phyloP scores from a whole-genome alignment of 2,113 vertebrate species.

The Typhlomys cinereus region DNA sequence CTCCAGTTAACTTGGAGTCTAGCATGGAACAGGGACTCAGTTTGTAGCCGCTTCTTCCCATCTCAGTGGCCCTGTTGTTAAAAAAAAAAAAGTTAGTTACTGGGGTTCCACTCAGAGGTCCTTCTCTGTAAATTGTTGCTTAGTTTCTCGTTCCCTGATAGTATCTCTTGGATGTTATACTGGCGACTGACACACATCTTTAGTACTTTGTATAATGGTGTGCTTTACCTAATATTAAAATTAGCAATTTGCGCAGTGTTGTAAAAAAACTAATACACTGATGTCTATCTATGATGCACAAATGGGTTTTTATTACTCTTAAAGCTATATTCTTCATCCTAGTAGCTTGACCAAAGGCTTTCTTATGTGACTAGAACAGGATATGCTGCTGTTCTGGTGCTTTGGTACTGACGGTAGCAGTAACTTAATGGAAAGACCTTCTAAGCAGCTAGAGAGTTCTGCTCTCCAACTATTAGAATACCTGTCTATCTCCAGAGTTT shows the following conservation, averaged over 20 bases:
- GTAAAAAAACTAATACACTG: neutral
- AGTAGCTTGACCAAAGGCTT: neutral
- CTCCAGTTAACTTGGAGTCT: neutral
- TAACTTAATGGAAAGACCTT: neutral
- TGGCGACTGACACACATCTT: neutral
- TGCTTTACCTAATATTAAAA: constrained; percentile 52
- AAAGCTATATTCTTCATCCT: neutral
- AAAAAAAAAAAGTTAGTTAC: neutral
- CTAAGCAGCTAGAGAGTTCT: neutral
- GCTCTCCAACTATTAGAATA: neutral
- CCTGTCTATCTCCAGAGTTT: neutral
- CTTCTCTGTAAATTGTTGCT: constrained; percentile 10
- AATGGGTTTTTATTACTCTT: neutral
- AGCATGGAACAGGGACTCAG: neutral
- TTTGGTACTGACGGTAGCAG: neutral
- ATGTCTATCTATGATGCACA: neutral
- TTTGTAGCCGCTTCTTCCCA: neutral
- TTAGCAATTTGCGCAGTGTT: neutral
- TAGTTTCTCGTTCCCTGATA: constrained; percentile 26
- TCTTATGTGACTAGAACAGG: neutral
- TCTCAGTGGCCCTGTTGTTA: neutral
- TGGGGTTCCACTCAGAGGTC: neutral
- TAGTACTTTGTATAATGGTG: constrained; percentile 33
- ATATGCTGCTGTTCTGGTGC: neutral
- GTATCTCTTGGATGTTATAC: neutral